These are phyloP conservation scores for Trachurus trachurus DNA, from an alignment of 2,797 vertebrate genomes.

Conservation along the genomic window DNA sequence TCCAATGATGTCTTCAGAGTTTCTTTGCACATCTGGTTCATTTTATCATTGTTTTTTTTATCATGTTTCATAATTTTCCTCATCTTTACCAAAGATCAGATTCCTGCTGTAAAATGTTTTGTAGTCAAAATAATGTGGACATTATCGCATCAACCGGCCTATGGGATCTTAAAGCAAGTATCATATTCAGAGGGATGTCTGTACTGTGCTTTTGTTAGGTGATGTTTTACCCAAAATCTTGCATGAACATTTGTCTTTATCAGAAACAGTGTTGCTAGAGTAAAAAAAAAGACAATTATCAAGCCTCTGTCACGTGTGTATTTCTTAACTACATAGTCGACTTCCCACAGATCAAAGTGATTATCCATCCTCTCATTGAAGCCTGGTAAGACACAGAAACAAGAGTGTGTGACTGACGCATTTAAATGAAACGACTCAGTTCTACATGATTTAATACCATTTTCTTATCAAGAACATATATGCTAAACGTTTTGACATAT, in stretches of 20 bases:
- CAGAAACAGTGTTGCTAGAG: constrained; percentile 66
- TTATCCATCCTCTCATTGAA: background rate
- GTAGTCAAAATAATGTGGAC: constrained; percentile 31
- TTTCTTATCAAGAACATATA: no score
- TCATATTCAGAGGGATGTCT: constrained; percentile 51
- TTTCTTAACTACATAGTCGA: background rate
- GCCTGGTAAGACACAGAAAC: no score
- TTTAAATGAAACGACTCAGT: background rate
- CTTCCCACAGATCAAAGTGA: background rate
- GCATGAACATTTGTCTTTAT: constrained; percentile 81
- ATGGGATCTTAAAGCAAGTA: constrained; percentile 25
- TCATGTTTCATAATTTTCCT: constrained; percentile 31
- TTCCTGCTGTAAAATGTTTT: constrained; percentile 53
- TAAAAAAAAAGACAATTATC: constrained; percentile 66
- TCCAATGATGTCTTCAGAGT: constrained; percentile 51
- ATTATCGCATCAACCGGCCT: constrained; percentile 16
- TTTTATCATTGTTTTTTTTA: constrained; percentile 29
- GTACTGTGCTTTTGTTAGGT: constrained; percentile 58
- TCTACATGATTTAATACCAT: background rate
- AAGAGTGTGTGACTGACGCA: background rate
- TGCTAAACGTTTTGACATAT: no score
- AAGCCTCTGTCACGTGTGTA: constrained; percentile 17
- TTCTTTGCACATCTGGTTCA: constrained; percentile 47
- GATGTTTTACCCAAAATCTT: constrained; percentile 67
- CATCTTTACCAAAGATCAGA: constrained; percentile 77